Evolutionary conservation across 2,797 vertebrate species (phyloP).

Genomic region (Siniperca undulata): DNA sequence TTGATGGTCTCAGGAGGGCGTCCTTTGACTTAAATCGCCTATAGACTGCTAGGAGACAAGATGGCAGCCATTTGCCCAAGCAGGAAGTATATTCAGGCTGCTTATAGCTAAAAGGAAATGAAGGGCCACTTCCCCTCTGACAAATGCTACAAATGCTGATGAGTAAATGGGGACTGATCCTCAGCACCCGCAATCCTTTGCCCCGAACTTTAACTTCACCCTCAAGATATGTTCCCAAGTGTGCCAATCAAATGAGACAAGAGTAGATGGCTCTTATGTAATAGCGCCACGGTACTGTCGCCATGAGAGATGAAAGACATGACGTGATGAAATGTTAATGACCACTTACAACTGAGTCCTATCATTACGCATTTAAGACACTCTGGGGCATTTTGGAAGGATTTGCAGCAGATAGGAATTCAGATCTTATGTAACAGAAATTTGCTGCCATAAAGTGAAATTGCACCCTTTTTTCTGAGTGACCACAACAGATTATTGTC

Average conservation of each 20-base stretch:
- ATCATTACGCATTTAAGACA: slow-evolving; percentile 59
- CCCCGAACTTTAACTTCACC: slow-evolving; percentile 41
- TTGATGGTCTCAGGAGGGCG: slow-evolving; percentile 41
- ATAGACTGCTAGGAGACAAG: slow-evolving; percentile 42
- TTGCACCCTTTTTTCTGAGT: slow-evolving; percentile 27
- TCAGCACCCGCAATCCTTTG: slow-evolving; percentile 19
- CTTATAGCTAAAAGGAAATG: slow-evolving; percentile 48
- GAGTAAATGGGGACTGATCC: slow-evolving; percentile 16
- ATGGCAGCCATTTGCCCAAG: slow-evolving; percentile 43
- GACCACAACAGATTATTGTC: slow-evolving; percentile 20
- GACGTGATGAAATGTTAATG: slow-evolving; percentile 72
- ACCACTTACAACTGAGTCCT: slow-evolving; percentile 69
- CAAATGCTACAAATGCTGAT: slow-evolving; percentile 31
- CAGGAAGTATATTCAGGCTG: slow-evolving; percentile 24
- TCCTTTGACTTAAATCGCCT: slow-evolving; percentile 48
- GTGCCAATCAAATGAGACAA: slow-evolving; percentile 57
- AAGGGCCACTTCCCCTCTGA: slow-evolving; percentile 40
- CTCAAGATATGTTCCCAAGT: slow-evolving; percentile 47
- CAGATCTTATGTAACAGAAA: slow-evolving; percentile 51
- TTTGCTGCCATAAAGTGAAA: slow-evolving; percentile 20
- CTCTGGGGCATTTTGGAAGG: slow-evolving; percentile 49
- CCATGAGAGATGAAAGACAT: slow-evolving; percentile 64
- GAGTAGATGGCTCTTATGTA: slow-evolving; percentile 65
- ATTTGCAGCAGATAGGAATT: slow-evolving; percentile 39
- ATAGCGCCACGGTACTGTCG: slow-evolving; percentile 39